A percentile compares a stretch with the other conserved stretches of the same genome.
Conservation (phyloP, 2,888 invertebrate species). For the Chrysina gloriosa region DNA sequence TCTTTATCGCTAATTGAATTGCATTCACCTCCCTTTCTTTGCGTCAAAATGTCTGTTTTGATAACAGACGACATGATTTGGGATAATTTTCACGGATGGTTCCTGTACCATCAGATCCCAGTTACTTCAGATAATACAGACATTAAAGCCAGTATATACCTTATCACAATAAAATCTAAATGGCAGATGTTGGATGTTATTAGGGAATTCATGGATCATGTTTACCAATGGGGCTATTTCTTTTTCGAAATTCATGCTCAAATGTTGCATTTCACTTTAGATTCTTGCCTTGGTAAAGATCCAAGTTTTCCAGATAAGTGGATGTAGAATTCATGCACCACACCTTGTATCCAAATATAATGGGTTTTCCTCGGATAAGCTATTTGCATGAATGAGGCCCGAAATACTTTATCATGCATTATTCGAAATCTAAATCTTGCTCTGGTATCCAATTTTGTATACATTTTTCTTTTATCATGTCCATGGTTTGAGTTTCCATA, state of each 20-base stretch:
- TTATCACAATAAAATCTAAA: conserved; percentile 45
- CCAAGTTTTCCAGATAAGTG: conserved; percentile 55
- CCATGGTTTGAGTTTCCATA: conserved; percentile 45
- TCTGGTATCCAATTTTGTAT: conserved; percentile 43
- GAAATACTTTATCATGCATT: conserved; percentile 55
- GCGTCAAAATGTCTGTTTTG: no score
- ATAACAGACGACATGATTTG: conserved; percentile 45
- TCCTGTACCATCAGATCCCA: conserved; percentile 48
- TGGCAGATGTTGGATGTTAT: conserved; percentile 29
- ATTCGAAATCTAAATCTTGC: conserved; percentile 50
- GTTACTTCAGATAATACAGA: no score
- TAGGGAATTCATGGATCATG: no score
- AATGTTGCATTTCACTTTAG: not conserved
- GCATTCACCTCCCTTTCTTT: no score
- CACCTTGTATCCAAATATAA: conserved; percentile 55
- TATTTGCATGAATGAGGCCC: conserved; percentile 53
- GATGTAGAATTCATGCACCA: conserved; percentile 52
- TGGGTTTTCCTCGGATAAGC: conserved; percentile 56
- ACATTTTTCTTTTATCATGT: conserved; percentile 40
- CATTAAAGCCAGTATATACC: no score
- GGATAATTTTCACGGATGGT: conserved; percentile 51
- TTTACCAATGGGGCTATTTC: no score
- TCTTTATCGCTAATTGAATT: no score
- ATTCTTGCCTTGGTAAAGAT: conserved; percentile 49
- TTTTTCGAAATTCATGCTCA: conserved; percentile 30